Percentiles rank a stretch among this genome's conserved stretches.
These are phyloP conservation scores for Mythimna impura DNA, from an alignment of 2,888 invertebrate genomes.

Conservation along the genomic window DNA sequence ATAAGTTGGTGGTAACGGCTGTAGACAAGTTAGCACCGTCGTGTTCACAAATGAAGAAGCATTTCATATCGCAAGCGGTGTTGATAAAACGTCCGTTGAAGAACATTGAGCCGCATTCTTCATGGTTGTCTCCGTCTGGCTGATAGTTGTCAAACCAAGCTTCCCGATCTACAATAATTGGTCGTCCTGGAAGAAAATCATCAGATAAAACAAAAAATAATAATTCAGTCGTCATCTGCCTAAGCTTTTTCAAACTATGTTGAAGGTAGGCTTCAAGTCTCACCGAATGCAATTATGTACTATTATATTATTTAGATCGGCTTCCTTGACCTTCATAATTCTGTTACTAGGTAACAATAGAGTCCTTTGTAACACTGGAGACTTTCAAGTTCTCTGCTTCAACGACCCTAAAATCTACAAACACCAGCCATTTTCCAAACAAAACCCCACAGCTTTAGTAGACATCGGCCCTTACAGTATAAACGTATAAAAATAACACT, in stretches of 20 bases:
- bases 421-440: too few species aligned
- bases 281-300: background rate
- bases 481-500: too few species aligned
- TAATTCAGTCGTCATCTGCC: background rate
- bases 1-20: background rate
- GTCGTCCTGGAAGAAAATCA: constrained; percentile 12
- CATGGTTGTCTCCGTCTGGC: constrained; percentile 39
- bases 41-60: constrained; percentile 82
- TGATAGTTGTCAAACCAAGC: constrained; percentile 30
- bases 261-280: background rate
- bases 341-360: too few species aligned
- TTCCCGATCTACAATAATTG: constrained; percentile 5
- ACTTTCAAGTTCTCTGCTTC: too few species aligned
- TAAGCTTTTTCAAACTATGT: background rate
- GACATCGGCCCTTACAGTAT: too few species aligned
- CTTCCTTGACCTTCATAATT: too few species aligned
- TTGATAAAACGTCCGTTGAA: constrained; percentile 78
- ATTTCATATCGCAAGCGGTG: constrained; percentile 70
- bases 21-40: background rate
- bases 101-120: constrained; percentile 82
- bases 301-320: background rate
- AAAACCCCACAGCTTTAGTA: too few species aligned
- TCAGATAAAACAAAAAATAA: background rate
- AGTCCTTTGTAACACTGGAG: too few species aligned
- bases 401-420: too few species aligned